Conservation (phyloP, 2,888 invertebrate genomes). For the Morpho deidamia region DNA sequence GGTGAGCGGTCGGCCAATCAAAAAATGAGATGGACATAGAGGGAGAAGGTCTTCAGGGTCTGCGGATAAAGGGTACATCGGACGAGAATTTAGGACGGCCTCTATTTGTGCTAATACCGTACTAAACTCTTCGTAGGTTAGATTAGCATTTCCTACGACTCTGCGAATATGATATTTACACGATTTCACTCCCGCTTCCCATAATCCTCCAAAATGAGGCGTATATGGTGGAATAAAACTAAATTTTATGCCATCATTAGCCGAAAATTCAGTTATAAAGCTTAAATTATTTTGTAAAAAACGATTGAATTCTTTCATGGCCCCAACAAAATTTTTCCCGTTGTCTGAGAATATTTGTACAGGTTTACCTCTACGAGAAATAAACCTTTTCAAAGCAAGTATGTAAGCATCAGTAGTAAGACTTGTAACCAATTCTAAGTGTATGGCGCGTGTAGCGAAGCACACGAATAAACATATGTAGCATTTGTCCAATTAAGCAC, state of each 20-base stretch:
- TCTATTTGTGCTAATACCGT: slow-evolving; percentile 19
- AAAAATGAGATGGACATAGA: background rate
- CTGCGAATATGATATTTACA: background rate
- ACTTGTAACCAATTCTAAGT: slow-evolving; percentile 25
- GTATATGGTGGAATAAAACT: background rate
- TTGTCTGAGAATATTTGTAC: slow-evolving; percentile 27
- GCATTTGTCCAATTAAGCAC: slow-evolving; percentile 21
- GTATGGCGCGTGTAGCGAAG: slow-evolving; percentile 25
- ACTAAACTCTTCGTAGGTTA: slow-evolving; percentile 10
- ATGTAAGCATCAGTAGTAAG: slow-evolving; percentile 21
- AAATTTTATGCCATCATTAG: background rate
- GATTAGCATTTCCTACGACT: background rate
- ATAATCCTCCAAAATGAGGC: background rate
- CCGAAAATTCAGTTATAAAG: slow-evolving; percentile 12
- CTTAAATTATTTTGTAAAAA: slow-evolving; percentile 13
- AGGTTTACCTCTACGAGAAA: slow-evolving; percentile 27
- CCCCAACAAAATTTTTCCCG: slow-evolving; percentile 23
- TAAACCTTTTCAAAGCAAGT: slow-evolving; percentile 26
- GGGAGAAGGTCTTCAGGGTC: slow-evolving; percentile 3
- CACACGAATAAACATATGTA: slow-evolving; percentile 29
- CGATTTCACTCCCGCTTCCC: background rate
- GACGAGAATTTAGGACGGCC: slow-evolving; percentile 20
- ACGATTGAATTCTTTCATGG: slow-evolving; percentile 18
- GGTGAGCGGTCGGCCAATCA: background rate
- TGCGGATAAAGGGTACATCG: slow-evolving; percentile 14